phyloP scores from a whole-genome alignment of 2,888 invertebrate species.

The Scelioninae gen. 1 region DNA sequence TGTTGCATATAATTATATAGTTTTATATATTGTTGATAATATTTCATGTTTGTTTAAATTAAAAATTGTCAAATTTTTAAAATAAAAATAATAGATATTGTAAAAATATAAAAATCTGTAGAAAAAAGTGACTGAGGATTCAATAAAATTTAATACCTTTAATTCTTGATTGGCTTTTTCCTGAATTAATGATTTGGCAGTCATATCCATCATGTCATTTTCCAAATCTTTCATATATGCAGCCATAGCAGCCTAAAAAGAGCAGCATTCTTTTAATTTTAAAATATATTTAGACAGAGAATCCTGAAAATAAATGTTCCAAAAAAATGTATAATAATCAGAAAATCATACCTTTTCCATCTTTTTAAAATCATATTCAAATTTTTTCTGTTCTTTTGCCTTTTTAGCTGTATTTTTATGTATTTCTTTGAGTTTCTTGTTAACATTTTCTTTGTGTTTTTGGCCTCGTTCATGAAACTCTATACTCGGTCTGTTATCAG shows the following conservation, averaged over 20 bases:
- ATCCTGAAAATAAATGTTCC: no score
- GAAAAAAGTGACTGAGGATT: no score
- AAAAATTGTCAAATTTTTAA: no score
- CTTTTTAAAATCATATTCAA: constrained; percentile 91
- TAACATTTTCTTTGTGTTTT: constrained; percentile 95
- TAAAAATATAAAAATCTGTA: neutral
- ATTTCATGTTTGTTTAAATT: no score
- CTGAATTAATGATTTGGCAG: constrained; percentile 84
- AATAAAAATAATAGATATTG: no score
- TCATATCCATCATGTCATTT: constrained; percentile 82
- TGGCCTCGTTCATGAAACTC: constrained; percentile 97
- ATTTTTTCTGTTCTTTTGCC: constrained; percentile 90
- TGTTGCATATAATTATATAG: no score
- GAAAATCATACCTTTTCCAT: constrained; percentile 90
- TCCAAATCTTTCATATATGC: constrained; percentile 94
- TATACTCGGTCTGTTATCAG: constrained; percentile 97
- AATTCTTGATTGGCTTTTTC: constrained; percentile 74
- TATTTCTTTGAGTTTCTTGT: constrained; percentile 92
- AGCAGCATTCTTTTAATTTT: no score
- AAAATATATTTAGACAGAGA: no score
- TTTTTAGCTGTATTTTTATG: constrained; percentile 93
- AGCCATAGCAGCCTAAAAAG: constrained; percentile 90
- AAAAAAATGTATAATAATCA: no score
- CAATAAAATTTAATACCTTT: constrained; percentile 45
- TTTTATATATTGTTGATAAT: no score